A percentile compares a stretch with the other conserved stretches of the same genome.
Conservation (phyloP, 2,888 invertebrate genomes). For the Drepana falcataria region DNA sequence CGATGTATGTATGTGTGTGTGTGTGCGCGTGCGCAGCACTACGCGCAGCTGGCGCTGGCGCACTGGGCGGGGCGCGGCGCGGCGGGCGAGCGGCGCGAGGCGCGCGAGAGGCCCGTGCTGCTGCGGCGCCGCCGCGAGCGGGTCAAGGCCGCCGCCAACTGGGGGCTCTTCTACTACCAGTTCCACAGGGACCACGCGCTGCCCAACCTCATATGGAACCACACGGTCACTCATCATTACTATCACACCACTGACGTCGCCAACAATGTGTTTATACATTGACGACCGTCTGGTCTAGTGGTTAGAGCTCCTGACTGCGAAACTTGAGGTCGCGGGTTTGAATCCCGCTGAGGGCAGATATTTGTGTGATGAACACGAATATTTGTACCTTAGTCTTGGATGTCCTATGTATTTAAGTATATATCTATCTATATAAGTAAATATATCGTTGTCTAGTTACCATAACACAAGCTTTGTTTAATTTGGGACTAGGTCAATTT, state of each 20-base stretch:
- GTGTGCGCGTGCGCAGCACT: conserved; percentile 49
- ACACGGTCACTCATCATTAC: conserved; percentile 82
- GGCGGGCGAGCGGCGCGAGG: conserved; percentile 74
- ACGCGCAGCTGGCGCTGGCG: conserved; percentile 65
- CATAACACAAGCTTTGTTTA: too few relatives aligned
- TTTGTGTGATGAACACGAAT: too few relatives aligned
- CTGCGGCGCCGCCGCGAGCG: conserved; percentile 92
- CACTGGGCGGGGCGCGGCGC: conserved; percentile 82
- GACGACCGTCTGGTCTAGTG: too few relatives aligned
- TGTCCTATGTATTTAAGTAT: too few relatives aligned
- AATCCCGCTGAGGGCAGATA: too few relatives aligned
- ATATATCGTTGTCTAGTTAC: too few relatives aligned
- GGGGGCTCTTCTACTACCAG: conserved; percentile 96
- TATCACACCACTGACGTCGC: not conserved
- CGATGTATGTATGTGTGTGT: too few relatives aligned
- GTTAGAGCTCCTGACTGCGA: too few relatives aligned
- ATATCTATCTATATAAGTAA: too few relatives aligned
- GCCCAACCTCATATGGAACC: conserved; percentile 99
- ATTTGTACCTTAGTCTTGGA: too few relatives aligned
- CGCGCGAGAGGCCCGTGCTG: conserved; percentile 91
- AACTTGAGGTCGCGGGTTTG: too few relatives aligned
- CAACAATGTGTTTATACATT: not conserved
- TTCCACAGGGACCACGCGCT: conserved; percentile 96
- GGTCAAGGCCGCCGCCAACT: conserved; percentile 92
- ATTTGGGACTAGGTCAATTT: too few relatives aligned